These are phyloP conservation scores for Cactoblastis cactorum DNA, from an alignment of 2,888 invertebrate species.

Conservation along the genomic window DNA sequence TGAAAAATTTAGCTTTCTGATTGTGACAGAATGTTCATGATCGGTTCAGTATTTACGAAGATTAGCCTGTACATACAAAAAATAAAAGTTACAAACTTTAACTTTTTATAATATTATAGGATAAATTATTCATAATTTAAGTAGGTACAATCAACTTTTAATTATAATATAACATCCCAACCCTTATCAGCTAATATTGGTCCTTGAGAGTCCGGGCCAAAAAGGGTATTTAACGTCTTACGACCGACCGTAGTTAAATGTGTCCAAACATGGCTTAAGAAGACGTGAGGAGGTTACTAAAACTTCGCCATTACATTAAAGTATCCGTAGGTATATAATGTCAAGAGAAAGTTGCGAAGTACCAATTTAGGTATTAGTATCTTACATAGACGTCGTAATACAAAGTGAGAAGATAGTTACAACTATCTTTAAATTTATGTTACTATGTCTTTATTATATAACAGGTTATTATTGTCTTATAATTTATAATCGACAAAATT, in stretches of 20 bases:
- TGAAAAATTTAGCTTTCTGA: no score
- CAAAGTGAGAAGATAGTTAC: background rate
- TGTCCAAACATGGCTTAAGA: constrained; percentile 11
- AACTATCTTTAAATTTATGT: background rate
- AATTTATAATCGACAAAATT: no score
- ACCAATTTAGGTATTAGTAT: background rate
- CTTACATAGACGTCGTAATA: background rate
- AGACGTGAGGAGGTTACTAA: constrained; percentile 10
- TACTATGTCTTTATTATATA: no score
- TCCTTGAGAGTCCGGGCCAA: background rate
- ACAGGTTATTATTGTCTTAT: no score
- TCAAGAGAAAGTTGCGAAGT: background rate
- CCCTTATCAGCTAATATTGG: constrained; percentile 6
- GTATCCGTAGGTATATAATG: background rate
- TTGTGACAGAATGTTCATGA: no score
- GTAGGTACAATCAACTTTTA: no score
- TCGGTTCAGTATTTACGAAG: no score
- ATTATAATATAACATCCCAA: background rate
- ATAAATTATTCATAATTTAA: no score
- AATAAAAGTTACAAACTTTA: no score
- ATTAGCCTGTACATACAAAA: no score
- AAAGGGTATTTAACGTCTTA: constrained; percentile 9
- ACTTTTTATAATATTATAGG: no score
- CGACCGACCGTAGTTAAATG: constrained; percentile 5
- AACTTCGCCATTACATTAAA: constrained; percentile 6